phyloP scores from a whole-genome alignment of 2,113 vertebrate genomes.

The Coptodon rendalli region DNA sequence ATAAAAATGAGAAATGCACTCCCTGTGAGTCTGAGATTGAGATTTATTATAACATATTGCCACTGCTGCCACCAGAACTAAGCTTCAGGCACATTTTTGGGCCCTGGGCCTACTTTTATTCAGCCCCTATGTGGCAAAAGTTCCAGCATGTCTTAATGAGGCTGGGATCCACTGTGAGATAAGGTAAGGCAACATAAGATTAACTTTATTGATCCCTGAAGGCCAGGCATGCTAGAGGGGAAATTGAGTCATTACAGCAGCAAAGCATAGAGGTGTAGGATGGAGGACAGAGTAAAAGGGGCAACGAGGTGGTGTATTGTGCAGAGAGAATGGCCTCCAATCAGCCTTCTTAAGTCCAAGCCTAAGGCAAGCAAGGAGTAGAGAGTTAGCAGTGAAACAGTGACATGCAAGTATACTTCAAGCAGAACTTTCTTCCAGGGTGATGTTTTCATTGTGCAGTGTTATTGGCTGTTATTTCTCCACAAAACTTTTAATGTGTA shows the following conservation, averaged over 20 bases:
- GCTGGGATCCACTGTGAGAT: conserved; percentile 36
- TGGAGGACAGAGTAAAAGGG: conserved; percentile 9
- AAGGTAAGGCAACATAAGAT: conserved; percentile 54
- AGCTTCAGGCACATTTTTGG: conserved; percentile 3
- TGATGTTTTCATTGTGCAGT: background rate
- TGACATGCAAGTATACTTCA: background rate
- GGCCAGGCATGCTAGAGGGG: conserved; percentile 35
- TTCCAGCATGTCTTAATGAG: conserved; percentile 41
- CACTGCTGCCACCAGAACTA: background rate
- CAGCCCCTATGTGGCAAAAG: conserved; percentile 12
- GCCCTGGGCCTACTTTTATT: background rate
- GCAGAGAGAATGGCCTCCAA: background rate
- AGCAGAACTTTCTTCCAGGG: background rate
- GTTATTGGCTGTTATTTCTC: background rate
- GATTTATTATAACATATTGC: conserved; percentile 34
- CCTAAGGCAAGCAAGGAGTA: background rate
- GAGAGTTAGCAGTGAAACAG: background rate
- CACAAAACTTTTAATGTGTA: background rate
- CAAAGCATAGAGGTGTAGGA: conserved; percentile 4
- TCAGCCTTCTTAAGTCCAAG: background rate
- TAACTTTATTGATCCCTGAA: conserved; percentile 58
- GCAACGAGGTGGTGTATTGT: conserved; percentile 22
- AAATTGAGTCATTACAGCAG: conserved; percentile 46
- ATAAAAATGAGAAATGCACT: conserved; percentile 18
- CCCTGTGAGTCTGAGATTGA: background rate